Percentiles rank a stretch among this genome's conserved stretches.
These are phyloP conservation scores for Desmodus rotundus DNA, from an alignment of 2,113 vertebrate genomes.

Conservation along the genomic window DNA sequence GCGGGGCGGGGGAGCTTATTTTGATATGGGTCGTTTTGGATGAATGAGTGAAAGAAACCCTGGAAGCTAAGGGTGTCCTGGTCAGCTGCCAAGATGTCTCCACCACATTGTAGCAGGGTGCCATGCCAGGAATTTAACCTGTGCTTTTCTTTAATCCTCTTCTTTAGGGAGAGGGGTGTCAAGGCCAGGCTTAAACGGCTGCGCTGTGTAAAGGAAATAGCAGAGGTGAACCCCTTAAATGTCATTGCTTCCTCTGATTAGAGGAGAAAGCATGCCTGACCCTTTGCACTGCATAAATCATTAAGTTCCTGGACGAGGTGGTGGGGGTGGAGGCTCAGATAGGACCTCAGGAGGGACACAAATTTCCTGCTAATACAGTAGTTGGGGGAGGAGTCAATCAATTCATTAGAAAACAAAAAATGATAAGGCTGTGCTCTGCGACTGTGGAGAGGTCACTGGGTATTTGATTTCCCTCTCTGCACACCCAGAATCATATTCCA, in stretches of 20 bases:
- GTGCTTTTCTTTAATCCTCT: constrained; percentile 30
- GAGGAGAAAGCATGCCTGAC: background rate
- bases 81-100: background rate
- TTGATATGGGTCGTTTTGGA: background rate
- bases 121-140: background rate
- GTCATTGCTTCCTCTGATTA: background rate
- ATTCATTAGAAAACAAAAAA: background rate
- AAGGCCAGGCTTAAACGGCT: background rate
- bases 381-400: background rate
- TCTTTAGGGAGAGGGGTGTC: background rate
- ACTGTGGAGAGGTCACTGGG: background rate
- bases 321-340: background rate
- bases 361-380: background rate
- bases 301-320: background rate
- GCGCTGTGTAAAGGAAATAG: background rate
- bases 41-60: background rate
- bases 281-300: background rate
- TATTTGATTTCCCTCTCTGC: background rate
- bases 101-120: background rate
- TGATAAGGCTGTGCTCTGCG: background rate
- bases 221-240: background rate
- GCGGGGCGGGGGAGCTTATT: background rate
- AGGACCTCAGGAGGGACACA: background rate
- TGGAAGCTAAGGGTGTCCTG: background rate
- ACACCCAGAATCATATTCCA: background rate